These are phyloP conservation scores for Parotia lawesii DNA, from an alignment of 2,113 vertebrate genomes.

Conservation along the genomic window DNA sequence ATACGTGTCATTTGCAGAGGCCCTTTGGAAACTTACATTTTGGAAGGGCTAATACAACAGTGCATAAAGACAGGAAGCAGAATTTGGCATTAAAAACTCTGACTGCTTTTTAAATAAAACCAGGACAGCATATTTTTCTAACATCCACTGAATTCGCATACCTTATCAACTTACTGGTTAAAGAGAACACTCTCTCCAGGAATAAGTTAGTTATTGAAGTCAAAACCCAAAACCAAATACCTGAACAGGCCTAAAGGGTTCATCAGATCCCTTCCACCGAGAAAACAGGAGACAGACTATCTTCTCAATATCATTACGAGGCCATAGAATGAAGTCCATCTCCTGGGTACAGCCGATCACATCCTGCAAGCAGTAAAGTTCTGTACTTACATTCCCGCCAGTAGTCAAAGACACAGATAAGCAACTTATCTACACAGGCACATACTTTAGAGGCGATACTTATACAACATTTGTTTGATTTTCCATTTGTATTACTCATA, in stretches of 20 bases:
- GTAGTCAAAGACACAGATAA: not conserved
- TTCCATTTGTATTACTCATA: not conserved
- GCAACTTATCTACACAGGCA: not conserved
- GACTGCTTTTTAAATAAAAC: not conserved
- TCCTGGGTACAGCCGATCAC: conserved; percentile 98
- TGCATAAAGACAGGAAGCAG: not conserved
- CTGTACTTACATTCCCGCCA: not conserved
- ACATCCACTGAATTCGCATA: not conserved
- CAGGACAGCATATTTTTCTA: not conserved
- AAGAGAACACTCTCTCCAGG: not conserved
- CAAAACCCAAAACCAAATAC: conserved; percentile 62
- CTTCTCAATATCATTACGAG: conserved; percentile 98
- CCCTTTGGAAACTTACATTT: not conserved
- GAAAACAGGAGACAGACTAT: conserved; percentile 98
- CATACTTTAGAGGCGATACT: not conserved
- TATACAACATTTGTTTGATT: not conserved
- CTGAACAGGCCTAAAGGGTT: conserved; percentile 98
- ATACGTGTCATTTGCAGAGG: not conserved
- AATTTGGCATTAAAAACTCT: not conserved
- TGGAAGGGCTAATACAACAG: not conserved
- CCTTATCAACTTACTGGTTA: not conserved
- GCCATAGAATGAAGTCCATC: conserved; percentile 99
- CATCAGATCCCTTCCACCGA: conserved; percentile 96
- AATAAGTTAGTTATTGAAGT: not conserved
- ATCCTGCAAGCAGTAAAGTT: conserved; percentile 73